Conservation (phyloP, 2,888 invertebrate genomes). For the Lymantria monacha region DNA sequence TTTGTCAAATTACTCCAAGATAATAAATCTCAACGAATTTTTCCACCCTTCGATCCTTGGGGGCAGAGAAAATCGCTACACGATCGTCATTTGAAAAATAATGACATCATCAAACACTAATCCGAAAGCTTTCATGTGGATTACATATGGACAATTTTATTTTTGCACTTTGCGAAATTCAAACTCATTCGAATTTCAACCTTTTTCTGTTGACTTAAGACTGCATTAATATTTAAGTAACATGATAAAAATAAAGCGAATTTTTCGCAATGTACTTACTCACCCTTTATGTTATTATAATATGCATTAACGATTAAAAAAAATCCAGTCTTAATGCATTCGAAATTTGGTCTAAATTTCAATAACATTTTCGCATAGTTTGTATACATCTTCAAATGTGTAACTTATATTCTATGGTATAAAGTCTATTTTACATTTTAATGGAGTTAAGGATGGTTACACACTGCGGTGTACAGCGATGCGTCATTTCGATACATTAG, state of each 20-base stretch:
- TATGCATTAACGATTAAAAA: constrained; percentile 32
- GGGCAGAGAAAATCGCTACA: constrained; percentile 69
- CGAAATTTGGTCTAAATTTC: constrained; percentile 3
- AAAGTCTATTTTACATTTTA: constrained; percentile 31
- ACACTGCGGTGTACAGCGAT: constrained; percentile 50
- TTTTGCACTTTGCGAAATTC: constrained; percentile 4
- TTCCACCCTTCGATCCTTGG: constrained; percentile 49
- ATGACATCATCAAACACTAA: constrained; percentile 83
- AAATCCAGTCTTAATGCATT: constrained; percentile 13
- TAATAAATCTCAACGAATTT: constrained; percentile 66
- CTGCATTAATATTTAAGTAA: neutral
- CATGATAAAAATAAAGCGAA: neutral
- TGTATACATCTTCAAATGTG: neutral
- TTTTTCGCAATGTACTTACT: constrained; percentile 27
- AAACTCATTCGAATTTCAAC: constrained; percentile 26
- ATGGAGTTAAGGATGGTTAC: constrained; percentile 43
- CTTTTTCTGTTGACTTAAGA: constrained; percentile 20
- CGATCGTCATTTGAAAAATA: constrained; percentile 78
- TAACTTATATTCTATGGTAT: neutral
- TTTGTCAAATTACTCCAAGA: constrained; percentile 46
- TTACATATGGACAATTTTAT: constrained; percentile 52
- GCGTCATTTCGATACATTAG: constrained; percentile 79
- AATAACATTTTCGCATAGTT: neutral
- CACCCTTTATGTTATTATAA: constrained; percentile 49
- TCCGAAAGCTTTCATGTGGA: constrained; percentile 82